A percentile compares a stretch with the other conserved stretches of the same genome.
These are phyloP conservation scores for Himalopsyche japonica DNA, from an alignment of 2,888 invertebrate genomes.

Conservation along the genomic window DNA sequence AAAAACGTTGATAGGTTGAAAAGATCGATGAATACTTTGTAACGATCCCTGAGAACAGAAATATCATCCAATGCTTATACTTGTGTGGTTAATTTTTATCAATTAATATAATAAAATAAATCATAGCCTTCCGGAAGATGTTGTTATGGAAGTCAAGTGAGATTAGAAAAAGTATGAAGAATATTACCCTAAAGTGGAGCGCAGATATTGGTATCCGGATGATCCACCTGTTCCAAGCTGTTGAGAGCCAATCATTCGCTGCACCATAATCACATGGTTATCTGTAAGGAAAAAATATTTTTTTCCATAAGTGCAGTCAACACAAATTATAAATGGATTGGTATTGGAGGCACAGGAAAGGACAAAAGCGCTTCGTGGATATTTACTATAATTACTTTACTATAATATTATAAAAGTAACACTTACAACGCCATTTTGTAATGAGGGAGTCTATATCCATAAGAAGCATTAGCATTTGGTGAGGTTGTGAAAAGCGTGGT, in stretches of 20 bases:
- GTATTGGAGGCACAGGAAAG: too few species aligned
- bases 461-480: slow-evolving; percentile 88
- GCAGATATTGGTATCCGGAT: slow-evolving; percentile 95
- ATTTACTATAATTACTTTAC: too few species aligned
- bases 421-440: slow-evolving; percentile 98
- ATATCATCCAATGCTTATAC: background rate
- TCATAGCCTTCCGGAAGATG: too few species aligned
- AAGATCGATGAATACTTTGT: slow-evolving; percentile 96
- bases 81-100: too few species aligned
- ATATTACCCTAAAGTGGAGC: slow-evolving; percentile 89
- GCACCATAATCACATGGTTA: slow-evolving; percentile 98
- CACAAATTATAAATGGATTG: background rate
- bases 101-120: too few species aligned
- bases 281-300: slow-evolving; percentile 62
- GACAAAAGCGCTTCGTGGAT: too few species aligned
- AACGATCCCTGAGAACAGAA: slow-evolving; percentile 81
- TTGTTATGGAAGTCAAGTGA: background rate
- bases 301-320: background rate
- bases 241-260: slow-evolving; percentile 97
- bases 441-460: slow-evolving; percentile 98
- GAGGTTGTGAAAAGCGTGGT: slow-evolving; percentile 96
- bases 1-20: slow-evolving; percentile 97
- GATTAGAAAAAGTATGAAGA: background rate
- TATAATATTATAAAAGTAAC: background rate
- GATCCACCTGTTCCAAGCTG: slow-evolving; percentile 97